A percentile compares a stretch with the other conserved stretches of the same genome.
phyloP scores from a whole-genome alignment of 1,140 invertebrate genomes.

The Danaus melanippus region DNA sequence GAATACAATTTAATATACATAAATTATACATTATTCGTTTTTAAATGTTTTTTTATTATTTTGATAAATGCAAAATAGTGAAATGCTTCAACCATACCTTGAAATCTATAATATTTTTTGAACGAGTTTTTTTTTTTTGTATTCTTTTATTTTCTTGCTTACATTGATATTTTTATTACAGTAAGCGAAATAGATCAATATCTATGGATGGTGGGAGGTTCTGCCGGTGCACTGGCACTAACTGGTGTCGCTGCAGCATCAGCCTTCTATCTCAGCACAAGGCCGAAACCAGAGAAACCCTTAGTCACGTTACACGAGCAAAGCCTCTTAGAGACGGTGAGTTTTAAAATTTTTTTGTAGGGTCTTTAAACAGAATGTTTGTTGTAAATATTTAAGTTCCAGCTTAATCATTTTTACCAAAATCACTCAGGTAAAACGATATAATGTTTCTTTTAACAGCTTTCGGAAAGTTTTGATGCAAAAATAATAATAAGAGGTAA shows the following conservation, averaged over 20 bases:
- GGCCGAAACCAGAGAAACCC: slow-evolving; percentile 81
- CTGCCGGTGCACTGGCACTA: slow-evolving; percentile 80
- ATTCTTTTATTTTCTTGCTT: background rate
- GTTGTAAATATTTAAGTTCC: too few relatives aligned
- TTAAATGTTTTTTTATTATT: too few relatives aligned
- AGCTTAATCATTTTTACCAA: too few relatives aligned
- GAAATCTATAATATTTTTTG: background rate
- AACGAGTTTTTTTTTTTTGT: background rate
- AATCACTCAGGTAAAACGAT: too few relatives aligned
- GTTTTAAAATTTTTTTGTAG: slow-evolving; percentile 20
- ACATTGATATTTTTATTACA: slow-evolving; percentile 44
- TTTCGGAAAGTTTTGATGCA: background rate
- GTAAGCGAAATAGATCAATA: slow-evolving; percentile 83
- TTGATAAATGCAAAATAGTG: too few relatives aligned
- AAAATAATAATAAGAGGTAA: background rate
- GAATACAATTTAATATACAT: too few relatives aligned
- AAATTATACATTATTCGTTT: too few relatives aligned
- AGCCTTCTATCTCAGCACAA: slow-evolving; percentile 80
- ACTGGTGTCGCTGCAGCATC: slow-evolving; percentile 82
- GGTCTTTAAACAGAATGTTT: too few relatives aligned
- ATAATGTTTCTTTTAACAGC: too few relatives aligned
- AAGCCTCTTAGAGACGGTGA: slow-evolving; percentile 78
- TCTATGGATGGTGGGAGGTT: slow-evolving; percentile 82
- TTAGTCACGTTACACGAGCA: slow-evolving; percentile 84
- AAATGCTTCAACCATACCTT: too few relatives aligned